Conservation (phyloP, 2,888 invertebrate species). For the Cryptocephalus moraei region DNA sequence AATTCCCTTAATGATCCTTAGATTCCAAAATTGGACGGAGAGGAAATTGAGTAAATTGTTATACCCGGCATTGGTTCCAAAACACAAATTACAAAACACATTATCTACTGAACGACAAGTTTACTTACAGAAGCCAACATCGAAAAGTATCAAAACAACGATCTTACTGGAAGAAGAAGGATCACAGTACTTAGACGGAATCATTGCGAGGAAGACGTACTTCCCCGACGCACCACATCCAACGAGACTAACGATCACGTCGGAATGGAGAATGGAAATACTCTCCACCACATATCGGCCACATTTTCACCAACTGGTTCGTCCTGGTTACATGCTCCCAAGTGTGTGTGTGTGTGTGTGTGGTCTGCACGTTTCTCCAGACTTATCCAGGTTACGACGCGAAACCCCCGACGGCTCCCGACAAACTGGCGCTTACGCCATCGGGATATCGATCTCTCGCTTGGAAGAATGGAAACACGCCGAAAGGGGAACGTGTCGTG, state of each 20-base stretch:
- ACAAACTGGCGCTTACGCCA: slow-evolving; percentile 29
- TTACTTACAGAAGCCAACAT: too few relatives aligned
- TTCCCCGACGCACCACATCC: too few relatives aligned
- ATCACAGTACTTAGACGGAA: slow-evolving; percentile 37
- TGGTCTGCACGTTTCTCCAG: too few relatives aligned
- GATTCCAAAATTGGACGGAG: too few relatives aligned
- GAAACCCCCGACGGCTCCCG: slow-evolving; percentile 27
- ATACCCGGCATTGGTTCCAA: too few relatives aligned
- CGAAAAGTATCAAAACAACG: background rate
- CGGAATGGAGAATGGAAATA: background rate
- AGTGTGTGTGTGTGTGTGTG: too few relatives aligned
- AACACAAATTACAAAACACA: too few relatives aligned
- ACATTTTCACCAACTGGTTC: background rate
- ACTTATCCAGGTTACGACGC: slow-evolving; percentile 9
- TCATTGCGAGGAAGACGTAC: slow-evolving; percentile 22
- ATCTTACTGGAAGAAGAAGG: slow-evolving; percentile 31
- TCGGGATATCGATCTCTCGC: slow-evolving; percentile 23
- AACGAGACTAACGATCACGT: background rate
- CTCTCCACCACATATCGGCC: too few relatives aligned
- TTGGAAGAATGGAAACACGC: slow-evolving; percentile 5
- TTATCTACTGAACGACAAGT: too few relatives aligned
- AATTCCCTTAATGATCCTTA: too few relatives aligned
- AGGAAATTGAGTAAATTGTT: too few relatives aligned
- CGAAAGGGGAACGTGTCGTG: background rate
- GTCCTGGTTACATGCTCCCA: background rate